phyloP scores from a whole-genome alignment of 2,888 invertebrate species.

The Nemurella pictetii region DNA sequence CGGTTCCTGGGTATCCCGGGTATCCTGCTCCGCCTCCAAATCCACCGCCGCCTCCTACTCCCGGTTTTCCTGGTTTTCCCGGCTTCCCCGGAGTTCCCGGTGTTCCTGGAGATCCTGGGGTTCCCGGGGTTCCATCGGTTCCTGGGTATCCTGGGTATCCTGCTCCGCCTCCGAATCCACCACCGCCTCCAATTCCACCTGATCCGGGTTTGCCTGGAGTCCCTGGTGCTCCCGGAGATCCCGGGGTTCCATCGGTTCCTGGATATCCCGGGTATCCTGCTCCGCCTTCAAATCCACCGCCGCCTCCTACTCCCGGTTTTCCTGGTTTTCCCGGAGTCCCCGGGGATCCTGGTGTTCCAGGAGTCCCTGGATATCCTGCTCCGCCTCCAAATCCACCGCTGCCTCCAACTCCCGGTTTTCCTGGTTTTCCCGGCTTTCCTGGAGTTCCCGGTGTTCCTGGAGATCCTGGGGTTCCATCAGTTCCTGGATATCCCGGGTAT shows the following conservation, averaged over 20 bases:
- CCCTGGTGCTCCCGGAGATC: conserved; percentile 43
- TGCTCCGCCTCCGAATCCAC: conserved; percentile 40
- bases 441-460: conserved; percentile 42
- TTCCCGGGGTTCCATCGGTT: conserved; percentile 33
- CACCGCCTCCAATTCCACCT: conserved; percentile 36
- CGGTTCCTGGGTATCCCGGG: conserved; percentile 15
- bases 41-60: conserved; percentile 47
- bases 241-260: conserved; percentile 37
- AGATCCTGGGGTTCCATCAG: conserved; percentile 25
- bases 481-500: conserved; percentile 40
- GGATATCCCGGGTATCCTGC: conserved; percentile 42
- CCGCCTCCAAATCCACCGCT: conserved; percentile 47
- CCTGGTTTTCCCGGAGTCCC: conserved; percentile 42
- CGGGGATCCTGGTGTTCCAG: conserved; percentile 50
- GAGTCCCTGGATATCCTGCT: conserved; percentile 40
- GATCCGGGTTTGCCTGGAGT: conserved; percentile 39
- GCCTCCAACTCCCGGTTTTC: conserved; percentile 42
- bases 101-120: conserved; percentile 47
- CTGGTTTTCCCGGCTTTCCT: conserved; percentile 36
- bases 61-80: conserved; percentile 50
- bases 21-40: conserved; percentile 41
- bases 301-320: conserved; percentile 40
- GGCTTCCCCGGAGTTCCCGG: conserved; percentile 52
- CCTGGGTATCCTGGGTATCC: conserved; percentile 47
- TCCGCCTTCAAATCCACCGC: conserved; percentile 47